Evolutionary conservation across 2,797 vertebrate species (phyloP), one percentile per base, ranked within the genome.

Genomic region (Cygnus olor): DNA sequence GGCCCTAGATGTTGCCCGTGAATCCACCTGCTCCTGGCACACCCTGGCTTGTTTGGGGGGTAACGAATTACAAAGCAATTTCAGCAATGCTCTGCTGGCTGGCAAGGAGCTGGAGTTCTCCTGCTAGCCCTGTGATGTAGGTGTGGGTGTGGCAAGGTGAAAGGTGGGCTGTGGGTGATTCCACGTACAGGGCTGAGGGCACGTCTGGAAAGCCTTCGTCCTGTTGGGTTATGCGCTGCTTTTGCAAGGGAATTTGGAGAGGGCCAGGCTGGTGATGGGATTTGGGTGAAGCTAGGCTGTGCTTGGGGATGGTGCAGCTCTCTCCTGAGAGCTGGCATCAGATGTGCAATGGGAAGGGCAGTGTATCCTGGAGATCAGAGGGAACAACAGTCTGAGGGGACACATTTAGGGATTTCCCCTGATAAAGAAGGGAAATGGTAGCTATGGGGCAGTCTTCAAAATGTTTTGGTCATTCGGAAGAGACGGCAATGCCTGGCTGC

Each of bases 161-260:
- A 11, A 28, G 1, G 51, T 30, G 65, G 22, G 70, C 32, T 49
- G 60, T 49, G 1, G 8, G 42, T 58, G 70, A 1, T 38, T 7
- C 4, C 38, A 5, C 0, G 8, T 7, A 56, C 10, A 1, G 57
- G 34, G 64, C 76, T 47, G 60, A 51, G 69, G 68, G 15, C 19
- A 3, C 2, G 4, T 6, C 60, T 71, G 36, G 4, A 30, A 49
- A 95, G 20, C 38, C 18, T 58, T 57, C 53, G 34, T 16, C 51
- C 64, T 1, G 2, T 45, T 54, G 54, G 6, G 30, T 44, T n/a
- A 13, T 3, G 9, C 0, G 0, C 6, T 11, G 45, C 17, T 72
- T 56, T 25, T 12, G 42, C 12, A 40, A 34, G 47, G 54, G 45
- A 27, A 4, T 14, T 47, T 51, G 66, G 53, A 42, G 42, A 32